phyloP scores from a whole-genome alignment of 1,140 invertebrate genomes.

The Paracyclopina nana region DNA sequence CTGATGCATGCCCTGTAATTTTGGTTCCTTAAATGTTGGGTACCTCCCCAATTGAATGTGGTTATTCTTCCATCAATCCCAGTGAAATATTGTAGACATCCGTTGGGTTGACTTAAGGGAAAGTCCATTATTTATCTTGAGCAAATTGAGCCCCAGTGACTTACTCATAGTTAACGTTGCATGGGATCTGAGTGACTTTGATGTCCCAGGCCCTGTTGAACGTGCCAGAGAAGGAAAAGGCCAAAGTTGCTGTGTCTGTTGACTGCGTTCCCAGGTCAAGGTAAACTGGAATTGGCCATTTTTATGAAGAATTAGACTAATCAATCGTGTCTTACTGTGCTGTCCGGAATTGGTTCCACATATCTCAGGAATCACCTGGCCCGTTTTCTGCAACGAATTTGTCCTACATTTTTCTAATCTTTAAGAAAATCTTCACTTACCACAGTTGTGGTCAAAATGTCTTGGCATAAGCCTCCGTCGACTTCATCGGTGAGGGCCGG shows the following conservation, averaged over 20 bases:
- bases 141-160: no score
- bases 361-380: not conserved
- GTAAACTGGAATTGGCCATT: constrained; percentile 12
- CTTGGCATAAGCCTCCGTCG: not conserved
- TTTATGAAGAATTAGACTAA: not conserved
- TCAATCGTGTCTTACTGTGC: not conserved
- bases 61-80: no score
- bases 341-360: constrained; percentile 9
- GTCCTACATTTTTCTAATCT: no score
- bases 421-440: no score
- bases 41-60: no score
- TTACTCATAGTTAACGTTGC: not conserved
- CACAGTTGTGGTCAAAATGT: not conserved
- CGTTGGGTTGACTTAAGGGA: no score
- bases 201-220: constrained; percentile 1
- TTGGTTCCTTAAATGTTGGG: no score
- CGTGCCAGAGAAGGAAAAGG: not conserved
- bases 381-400: not conserved
- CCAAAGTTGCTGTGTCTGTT: not conserved
- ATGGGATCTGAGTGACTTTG: constrained; percentile 13
- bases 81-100: no score
- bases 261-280: constrained; percentile 1
- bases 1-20: no score
- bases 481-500: not conserved
- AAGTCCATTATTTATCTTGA: no score